Base-by-base conservation (phyloP, 2,888 invertebrate species). In the Osedax fenrisi region DNA sequence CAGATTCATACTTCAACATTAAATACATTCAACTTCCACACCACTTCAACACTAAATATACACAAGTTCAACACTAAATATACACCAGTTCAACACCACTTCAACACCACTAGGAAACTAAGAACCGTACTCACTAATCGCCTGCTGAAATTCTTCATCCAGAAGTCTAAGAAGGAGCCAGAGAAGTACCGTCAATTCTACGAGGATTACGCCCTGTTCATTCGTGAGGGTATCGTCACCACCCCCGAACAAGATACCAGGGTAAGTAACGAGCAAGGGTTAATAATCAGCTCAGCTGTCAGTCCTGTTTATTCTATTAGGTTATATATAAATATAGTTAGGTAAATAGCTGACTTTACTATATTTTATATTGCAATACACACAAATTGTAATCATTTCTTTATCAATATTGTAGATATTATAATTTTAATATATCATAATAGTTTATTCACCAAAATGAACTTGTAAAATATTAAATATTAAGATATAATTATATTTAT, bases 171-270 rank as follows among this genome's bases (percentile, higher is more conserved):
- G 77, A 95, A 95, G 82, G 90, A 94, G 80, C 88, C 89, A 0
- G 89, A 89, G 3, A 90, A 90, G 68, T 97, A 90, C 84, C 88
- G 89, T 74, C 88, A 89, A 67, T 97, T 97, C 85, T 95, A 94
- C 84, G 89, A 89, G 76, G 94, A 95, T 81, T 96, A 95, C 83
- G 91, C 91, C 0, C 85, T 95, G 74, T 97, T 94, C 83, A 87
- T 97, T 73, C 93, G 96, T 82, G 96, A 97, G 86, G 97, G 95
- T 56, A 92, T 97, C 81, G 90, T 96, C 41, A 91, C 91, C 1
- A 90, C 90, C 78, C 88, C 88, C 69, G 91, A 90, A 82, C 89
- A 91, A 78, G 83, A 88, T 2, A 91, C 92, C 83, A 93, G 92
- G 87, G 92, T 92, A 86, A 74, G 80, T 25, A 13, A 23, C 1